Evolutionary conservation across 2,113 vertebrate species (phyloP).

Genomic region (Scomber colias): DNA sequence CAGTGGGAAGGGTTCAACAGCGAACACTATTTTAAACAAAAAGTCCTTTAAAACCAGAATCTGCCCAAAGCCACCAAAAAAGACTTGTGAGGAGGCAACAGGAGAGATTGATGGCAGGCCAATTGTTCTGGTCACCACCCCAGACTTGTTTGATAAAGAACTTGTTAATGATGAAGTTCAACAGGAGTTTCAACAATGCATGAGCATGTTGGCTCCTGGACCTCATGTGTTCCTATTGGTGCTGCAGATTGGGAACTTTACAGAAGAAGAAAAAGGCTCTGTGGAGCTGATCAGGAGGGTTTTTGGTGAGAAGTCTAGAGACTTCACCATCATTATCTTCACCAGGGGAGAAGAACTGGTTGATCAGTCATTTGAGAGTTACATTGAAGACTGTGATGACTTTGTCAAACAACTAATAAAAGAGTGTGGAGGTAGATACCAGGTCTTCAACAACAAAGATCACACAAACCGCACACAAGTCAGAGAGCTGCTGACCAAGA

Average conservation of each 20-base stretch:
- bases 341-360: conserved; percentile 26
- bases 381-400: conserved; percentile 7
- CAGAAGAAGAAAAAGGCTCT: conserved; percentile 30
- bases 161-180: background rate
- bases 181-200: conserved; percentile 42
- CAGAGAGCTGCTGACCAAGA: background rate
- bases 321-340: conserved; percentile 40
- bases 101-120: conserved; percentile 18
- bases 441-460: conserved; percentile 46
- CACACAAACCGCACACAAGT: conserved; percentile 34
- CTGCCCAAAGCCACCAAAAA: background rate
- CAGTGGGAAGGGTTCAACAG: conserved; percentile 60
- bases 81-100: conserved; percentile 25
- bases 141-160: conserved; percentile 50
- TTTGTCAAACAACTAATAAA: background rate
- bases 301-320: conserved; percentile 17
- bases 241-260: conserved; percentile 28
- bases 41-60: background rate
- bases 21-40: conserved; percentile 42
- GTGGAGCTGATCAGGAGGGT: conserved; percentile 12
- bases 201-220: conserved; percentile 31
- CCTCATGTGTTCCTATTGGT: conserved; percentile 57
- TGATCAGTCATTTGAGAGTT: conserved; percentile 18
- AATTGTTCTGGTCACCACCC: conserved; percentile 41
- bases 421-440: accelerated